Base-by-base conservation (phyloP, 2,888 invertebrate species). In the Melanostoma mellinum region DNA sequence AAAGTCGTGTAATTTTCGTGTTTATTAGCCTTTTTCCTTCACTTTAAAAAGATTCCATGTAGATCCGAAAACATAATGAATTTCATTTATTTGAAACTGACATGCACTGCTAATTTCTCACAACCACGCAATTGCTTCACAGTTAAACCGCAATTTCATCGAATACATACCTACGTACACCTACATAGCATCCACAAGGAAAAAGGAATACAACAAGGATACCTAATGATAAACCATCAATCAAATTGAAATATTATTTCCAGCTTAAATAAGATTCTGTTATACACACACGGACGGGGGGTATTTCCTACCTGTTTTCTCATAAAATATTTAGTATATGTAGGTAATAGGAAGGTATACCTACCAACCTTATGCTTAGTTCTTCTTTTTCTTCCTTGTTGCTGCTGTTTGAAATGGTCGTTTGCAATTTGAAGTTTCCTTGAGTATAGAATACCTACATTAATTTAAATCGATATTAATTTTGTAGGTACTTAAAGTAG, bases 191-290 rank as follows among this genome's bases (percentile, higher is more conserved):
- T 9, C 8, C 33, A 4, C 35, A 33, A 8, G 35, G 4, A 52
- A 52, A 5, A 52, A 52, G n/a, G 8, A 52, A n/a, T 5, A 9
- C 8, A 20, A 20, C n/a, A 52, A 33, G 9, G 32, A 8, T 20
- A 20, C 9, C 3, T 60, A 44, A 75, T 60, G 42, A 68, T 44
- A 30, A 58, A 38, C 10, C 67, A 68, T 75, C 60, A 75, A 75
- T 75, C 75, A 75, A 75, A 67, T 4, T 52, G 74, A n/a, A 36
- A 55, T 38, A 48, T 30, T 63, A 38, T 35, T 46, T 10, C 32
- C 44, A 32, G n/a, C 33, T 33, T 10, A 6, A 9, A n/a, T n/a
- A n/a, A n/a, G 3, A 9, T n/a, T n/a, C 10, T 35, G 20, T 8
- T 42, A 42, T n/a, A 42, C 6, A 42, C 20, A 20, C 1, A 20